A percentile compares a stretch with the other conserved stretches of the same genome.
phyloP scores from a whole-genome alignment of 2,113 vertebrate genomes.

The Electrona antarctica region DNA sequence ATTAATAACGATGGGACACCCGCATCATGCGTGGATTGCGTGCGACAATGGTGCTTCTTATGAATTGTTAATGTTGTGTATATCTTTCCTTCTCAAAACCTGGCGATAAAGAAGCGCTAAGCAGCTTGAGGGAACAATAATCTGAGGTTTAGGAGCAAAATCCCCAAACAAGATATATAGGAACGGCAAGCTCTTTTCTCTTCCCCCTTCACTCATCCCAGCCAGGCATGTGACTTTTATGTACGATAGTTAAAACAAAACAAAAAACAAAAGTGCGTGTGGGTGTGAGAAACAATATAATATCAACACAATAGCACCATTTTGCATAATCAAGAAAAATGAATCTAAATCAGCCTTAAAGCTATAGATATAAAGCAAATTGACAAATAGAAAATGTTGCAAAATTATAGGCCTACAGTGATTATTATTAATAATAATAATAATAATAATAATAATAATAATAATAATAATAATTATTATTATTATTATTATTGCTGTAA shows the following conservation, averaged over 20 bases:
- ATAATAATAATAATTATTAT: neutral
- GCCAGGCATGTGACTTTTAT: conserved; percentile 6
- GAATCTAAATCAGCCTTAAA: no score
- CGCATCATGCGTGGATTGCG: conserved; percentile 29
- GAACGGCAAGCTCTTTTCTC: conserved; percentile 26
- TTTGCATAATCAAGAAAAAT: no score
- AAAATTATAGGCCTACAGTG: neutral
- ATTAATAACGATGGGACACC: conserved; percentile 56
- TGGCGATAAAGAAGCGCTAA: conserved; percentile 70
- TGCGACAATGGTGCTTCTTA: conserved; percentile 65
- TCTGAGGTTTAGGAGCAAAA: conserved; percentile 72
- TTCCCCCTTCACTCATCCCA: conserved; percentile 24
- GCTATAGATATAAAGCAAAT: no score
- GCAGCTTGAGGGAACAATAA: conserved; percentile 73
- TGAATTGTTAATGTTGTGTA: conserved; percentile 71
- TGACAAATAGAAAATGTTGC: no score
- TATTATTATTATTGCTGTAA: no score
- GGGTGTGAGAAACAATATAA: no score
- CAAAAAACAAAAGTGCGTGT: neutral
- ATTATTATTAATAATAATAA: neutral
- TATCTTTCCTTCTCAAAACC: conserved; percentile 65
- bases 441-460: conserved; percentile 2
- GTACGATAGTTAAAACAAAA: neutral
- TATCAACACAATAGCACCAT: no score
- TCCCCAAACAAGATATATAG: conserved; percentile 61